Evolutionary conservation across 2,888 invertebrate genomes (phyloP).

Genomic region (Tachystola acroxantha): DNA sequence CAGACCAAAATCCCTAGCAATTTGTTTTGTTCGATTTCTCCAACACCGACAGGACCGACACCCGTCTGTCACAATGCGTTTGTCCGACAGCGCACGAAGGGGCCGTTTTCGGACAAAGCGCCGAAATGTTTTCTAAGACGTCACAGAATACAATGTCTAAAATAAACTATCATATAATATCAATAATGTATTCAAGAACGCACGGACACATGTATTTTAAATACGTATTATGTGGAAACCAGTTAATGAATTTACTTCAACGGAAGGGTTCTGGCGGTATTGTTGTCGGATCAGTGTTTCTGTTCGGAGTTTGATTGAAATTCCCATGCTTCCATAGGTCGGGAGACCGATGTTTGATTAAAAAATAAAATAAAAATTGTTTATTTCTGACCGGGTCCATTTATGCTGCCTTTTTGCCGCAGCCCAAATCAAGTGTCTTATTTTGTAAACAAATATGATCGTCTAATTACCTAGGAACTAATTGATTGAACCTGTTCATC

Average conservation of each 20-base stretch:
- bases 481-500: no score
- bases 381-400: no score
- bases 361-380: no score
- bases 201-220: constrained; percentile 76
- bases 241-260: constrained; percentile 52
- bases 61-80: constrained; percentile 34
- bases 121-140: constrained; percentile 42
- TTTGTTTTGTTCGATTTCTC: constrained; percentile 38
- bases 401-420: no score
- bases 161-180: constrained; percentile 78
- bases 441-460: no score
- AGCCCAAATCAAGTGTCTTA: no score
- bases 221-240: constrained; percentile 72
- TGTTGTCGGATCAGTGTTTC: constrained; percentile 33
- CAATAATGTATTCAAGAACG: constrained; percentile 67
- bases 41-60: constrained; percentile 22
- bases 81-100: constrained; percentile 20
- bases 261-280: constrained; percentile 42
- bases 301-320: constrained; percentile 50
- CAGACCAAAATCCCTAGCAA: constrained; percentile 67
- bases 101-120: constrained; percentile 32
- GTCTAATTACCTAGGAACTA: no score
- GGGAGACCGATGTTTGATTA: no score
- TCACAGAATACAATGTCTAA: constrained; percentile 52
- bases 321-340: constrained; percentile 65